phyloP scores from a whole-genome alignment of 2,888 invertebrate genomes.

The Yponomeuta cagnagella region DNA sequence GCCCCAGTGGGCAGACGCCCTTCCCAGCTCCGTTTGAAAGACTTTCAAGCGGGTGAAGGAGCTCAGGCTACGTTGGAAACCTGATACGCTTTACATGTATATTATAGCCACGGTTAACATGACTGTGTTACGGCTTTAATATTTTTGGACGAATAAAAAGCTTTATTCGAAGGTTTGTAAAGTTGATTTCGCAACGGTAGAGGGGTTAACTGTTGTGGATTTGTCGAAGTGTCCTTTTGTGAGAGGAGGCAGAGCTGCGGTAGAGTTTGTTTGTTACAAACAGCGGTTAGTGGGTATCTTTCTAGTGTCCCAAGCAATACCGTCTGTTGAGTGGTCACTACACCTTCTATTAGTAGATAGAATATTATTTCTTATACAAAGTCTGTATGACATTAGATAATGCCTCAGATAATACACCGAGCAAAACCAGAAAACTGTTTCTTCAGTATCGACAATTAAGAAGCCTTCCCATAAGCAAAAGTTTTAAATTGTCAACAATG shows the following conservation, averaged over 20 bases:
- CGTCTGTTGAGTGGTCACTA: background rate
- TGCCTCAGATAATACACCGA: no score
- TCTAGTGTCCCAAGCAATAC: background rate
- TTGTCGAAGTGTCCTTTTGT: conserved; percentile 10
- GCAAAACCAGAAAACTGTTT: no score
- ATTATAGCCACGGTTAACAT: conserved; percentile 14
- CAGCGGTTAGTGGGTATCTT: background rate
- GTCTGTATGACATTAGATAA: no score
- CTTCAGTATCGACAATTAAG: no score
- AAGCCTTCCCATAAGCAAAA: no score
- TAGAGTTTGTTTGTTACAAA: background rate
- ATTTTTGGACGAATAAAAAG: background rate
- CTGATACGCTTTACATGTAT: conserved; percentile 6
- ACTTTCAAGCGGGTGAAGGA: rapidly evolving
- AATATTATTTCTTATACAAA: background rate
- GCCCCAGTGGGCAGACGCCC: background rate
- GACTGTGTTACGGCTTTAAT: background rate
- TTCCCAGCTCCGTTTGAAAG: conserved; percentile 16
- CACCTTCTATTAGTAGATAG: background rate
- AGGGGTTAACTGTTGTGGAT: background rate
- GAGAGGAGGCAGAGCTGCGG: background rate
- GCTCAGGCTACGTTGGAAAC: conserved; percentile 23
- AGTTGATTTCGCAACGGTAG: background rate
- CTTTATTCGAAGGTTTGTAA: background rate
- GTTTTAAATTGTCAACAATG: no score